phyloP scores from a whole-genome alignment of 2,888 invertebrate genomes.

The Deroplatys truncata region DNA sequence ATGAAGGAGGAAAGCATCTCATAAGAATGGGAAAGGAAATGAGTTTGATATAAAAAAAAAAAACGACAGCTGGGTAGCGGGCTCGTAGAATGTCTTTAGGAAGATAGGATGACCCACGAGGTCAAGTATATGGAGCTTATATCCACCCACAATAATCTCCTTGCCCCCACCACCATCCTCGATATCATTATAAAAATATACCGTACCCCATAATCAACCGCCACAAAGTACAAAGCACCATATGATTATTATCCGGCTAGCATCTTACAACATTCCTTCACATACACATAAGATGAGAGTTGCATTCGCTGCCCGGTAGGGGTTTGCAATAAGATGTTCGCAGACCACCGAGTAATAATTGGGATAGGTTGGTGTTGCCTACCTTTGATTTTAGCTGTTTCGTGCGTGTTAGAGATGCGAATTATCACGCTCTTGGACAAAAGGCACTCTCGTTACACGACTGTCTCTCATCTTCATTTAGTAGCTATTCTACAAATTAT shows the following conservation, averaged over 20 bases:
- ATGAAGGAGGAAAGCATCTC: background rate
- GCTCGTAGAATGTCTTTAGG: slow-evolving; percentile 1
- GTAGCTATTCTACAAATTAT: no score
- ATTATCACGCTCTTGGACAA: no score
- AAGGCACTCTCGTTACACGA: no score
- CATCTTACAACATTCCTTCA: slow-evolving; percentile 13
- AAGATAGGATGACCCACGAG: slow-evolving; percentile 1
- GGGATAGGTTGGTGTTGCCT: background rate
- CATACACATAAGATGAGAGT: background rate
- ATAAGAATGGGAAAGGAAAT: background rate
- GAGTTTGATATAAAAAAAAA: background rate
- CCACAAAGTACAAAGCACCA: slow-evolving; percentile 9
- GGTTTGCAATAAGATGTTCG: background rate
- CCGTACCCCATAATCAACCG: slow-evolving; percentile 11
- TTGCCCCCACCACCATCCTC: background rate
- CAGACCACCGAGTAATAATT: background rate
- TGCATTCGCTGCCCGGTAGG: background rate
- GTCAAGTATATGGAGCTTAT: slow-evolving; percentile 19
- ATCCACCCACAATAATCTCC: slow-evolving; percentile 14
- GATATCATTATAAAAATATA: slow-evolving; percentile 15
- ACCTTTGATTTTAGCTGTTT: no score
- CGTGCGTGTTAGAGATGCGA: no score
- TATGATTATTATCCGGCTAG: slow-evolving; percentile 1
- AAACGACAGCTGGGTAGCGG: slow-evolving; percentile 23
- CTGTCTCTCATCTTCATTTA: no score